Evolutionary conservation across 2,888 invertebrate species (phyloP).

Genomic region (Apodemia hepburni): DNA sequence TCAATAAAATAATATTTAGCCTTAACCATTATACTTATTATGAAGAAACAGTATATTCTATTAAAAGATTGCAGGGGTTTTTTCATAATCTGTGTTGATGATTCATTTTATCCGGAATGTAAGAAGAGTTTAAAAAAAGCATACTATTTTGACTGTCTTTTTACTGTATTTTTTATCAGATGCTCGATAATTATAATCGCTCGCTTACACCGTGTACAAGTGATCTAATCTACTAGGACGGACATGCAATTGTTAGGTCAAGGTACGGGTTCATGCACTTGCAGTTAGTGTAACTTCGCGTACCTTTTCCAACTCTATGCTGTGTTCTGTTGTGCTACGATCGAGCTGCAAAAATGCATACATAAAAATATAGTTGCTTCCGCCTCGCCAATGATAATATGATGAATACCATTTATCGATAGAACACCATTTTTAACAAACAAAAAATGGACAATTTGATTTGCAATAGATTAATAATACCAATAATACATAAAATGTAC

Average conservation of each 20-base stretch:
- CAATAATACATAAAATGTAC: no score
- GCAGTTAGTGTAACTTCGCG: conserved; percentile 63
- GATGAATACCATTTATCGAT: background rate
- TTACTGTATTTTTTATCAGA: no score
- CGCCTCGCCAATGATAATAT: conserved; percentile 42
- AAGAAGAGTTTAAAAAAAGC: no score
- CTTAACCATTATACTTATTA: no score
- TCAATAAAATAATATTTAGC: no score
- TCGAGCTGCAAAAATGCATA: conserved; percentile 80
- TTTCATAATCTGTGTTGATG: no score
- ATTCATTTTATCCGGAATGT: no score
- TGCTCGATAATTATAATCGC: background rate
- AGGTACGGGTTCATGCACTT: conserved; percentile 55
- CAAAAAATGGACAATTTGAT: no score
- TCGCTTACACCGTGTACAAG: conserved; percentile 16
- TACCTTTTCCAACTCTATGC: conserved; percentile 81
- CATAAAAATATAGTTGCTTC: conserved; percentile 56
- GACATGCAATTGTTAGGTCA: conserved; percentile 44
- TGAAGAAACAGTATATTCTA: no score
- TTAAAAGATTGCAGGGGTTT: no score
- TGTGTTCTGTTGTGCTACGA: conserved; percentile 75
- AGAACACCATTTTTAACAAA: background rate
- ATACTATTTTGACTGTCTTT: no score
- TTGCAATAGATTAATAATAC: no score
- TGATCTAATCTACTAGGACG: conserved; percentile 18